Conservation (phyloP, 2,797 vertebrate species). For the Leptoclinus maculatus region DNA sequence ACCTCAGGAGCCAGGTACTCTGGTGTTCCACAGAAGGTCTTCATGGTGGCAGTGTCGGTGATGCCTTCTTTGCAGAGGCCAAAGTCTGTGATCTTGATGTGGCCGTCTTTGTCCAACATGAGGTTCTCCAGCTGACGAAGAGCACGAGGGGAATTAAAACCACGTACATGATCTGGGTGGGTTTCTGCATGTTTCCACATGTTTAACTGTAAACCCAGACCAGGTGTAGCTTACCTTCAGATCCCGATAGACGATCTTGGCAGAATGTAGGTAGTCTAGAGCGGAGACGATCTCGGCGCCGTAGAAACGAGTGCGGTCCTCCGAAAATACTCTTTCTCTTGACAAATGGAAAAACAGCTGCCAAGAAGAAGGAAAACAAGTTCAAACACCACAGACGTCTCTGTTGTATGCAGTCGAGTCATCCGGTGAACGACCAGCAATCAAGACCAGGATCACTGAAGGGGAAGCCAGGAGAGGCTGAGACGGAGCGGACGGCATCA, state of each 20-base stretch:
- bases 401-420: too few relatives aligned
- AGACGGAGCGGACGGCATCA: too few relatives aligned
- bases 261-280: slow-evolving; percentile 96
- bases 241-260: slow-evolving; percentile 97
- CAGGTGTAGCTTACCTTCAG: slow-evolving; percentile 88
- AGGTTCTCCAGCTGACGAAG: slow-evolving; percentile 84
- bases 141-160: background rate
- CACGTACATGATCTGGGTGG: background rate
- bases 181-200: too few relatives aligned
- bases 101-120: slow-evolving; percentile 88
- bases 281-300: slow-evolving; percentile 97
- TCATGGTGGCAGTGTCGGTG: slow-evolving; percentile 87
- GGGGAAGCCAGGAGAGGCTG: background rate
- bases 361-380: fast-evolving
- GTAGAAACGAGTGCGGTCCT: slow-evolving; percentile 98
- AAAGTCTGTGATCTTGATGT: slow-evolving; percentile 88
- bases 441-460: background rate
- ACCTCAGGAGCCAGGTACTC: slow-evolving; percentile 88
- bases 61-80: slow-evolving; percentile 88
- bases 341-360: slow-evolving; percentile 99
- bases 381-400: background rate
- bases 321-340: slow-evolving; percentile 97
- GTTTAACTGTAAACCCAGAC: fast-evolving
- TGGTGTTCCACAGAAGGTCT: slow-evolving; percentile 87
- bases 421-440: background rate